These are phyloP conservation scores for Xenopus tropicalis DNA, from an alignment of 2,113 vertebrate species.

Conservation along the genomic window UCB_Xtro_10.0 CM004451.2:23422001-23422500, in stretches of 20 bases:
- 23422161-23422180: background rate
- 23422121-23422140: background rate
- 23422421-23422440: too few species aligned
- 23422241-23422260: background rate
- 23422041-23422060: background rate
- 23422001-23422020: background rate
- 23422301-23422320: too few species aligned
- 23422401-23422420: too few species aligned
- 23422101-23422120: background rate
- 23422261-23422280: too few species aligned
- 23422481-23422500: too few species aligned
- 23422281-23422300: background rate
- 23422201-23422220: background rate
- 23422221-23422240: background rate
- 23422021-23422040: background rate
- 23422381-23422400: too few species aligned
- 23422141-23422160: slow-evolving; percentile 8
- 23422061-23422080: background rate
- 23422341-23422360: too few species aligned
- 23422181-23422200: background rate
- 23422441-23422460: too few species aligned
- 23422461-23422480: too few species aligned
- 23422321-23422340: too few species aligned
- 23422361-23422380: too few species aligned
- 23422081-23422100: background rate